Percentiles rank a stretch among this genome's conserved stretches.
These are phyloP conservation scores for Tillus elongatus DNA, from an alignment of 2,888 invertebrate genomes.

Conservation along the genomic window DNA sequence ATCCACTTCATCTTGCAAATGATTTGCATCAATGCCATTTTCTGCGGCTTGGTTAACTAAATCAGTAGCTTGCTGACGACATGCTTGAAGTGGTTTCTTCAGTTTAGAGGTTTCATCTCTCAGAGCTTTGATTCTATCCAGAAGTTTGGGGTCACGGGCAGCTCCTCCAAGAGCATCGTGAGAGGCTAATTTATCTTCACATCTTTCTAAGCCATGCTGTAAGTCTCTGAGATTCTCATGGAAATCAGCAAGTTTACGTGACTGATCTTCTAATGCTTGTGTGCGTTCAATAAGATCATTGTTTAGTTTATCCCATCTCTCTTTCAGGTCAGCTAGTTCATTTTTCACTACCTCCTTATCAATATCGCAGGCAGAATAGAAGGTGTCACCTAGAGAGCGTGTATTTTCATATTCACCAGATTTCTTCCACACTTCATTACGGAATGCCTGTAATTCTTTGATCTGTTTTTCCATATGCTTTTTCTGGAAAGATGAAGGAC, in stretches of 20 bases:
- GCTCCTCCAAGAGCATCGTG: slow-evolving; percentile 66
- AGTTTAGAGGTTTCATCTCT: slow-evolving; percentile 73
- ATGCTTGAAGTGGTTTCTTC: slow-evolving; percentile 58
- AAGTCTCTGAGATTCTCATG: slow-evolving; percentile 75
- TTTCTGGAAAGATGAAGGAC: slow-evolving; percentile 72
- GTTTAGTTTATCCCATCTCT: slow-evolving; percentile 85
- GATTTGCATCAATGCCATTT: slow-evolving; percentile 66
- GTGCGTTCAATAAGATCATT: slow-evolving; percentile 69
- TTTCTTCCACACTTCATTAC: slow-evolving; percentile 89
- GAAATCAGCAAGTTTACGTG: slow-evolving; percentile 73
- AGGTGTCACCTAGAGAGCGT: slow-evolving; percentile 75
- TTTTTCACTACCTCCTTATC: slow-evolving; percentile 84
- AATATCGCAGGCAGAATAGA: slow-evolving; percentile 78
- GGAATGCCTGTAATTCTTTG: slow-evolving; percentile 76
- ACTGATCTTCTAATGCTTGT: slow-evolving; percentile 74
- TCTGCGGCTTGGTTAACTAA: slow-evolving; percentile 67
- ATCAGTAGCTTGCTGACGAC: slow-evolving; percentile 59
- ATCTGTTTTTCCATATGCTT: slow-evolving; percentile 81
- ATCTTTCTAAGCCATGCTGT: slow-evolving; percentile 75
- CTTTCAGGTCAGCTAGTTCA: slow-evolving; percentile 71
- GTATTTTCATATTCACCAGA: slow-evolving; percentile 90
- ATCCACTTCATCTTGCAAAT: slow-evolving; percentile 70
- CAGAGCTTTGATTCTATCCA: slow-evolving; percentile 75
- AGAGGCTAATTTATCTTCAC: slow-evolving; percentile 75
- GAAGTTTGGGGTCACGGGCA: slow-evolving; percentile 71